phyloP scores from a whole-genome alignment of 2,797 vertebrate genomes.

The Nannoperca obscura region DNA sequence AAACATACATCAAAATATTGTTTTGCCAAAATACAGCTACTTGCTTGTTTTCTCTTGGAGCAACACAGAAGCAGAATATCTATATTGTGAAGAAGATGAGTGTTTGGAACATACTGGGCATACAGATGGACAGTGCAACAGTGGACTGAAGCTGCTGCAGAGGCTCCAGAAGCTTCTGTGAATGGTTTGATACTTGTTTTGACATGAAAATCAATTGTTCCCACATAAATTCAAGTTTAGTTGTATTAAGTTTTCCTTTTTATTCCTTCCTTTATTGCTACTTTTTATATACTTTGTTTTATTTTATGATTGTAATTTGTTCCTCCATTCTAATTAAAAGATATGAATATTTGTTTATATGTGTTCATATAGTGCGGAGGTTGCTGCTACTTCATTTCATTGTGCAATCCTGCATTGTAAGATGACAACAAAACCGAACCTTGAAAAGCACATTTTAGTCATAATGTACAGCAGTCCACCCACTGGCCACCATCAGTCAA shows the following conservation, averaged over 20 bases:
- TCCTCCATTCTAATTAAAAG: too few relatives aligned
- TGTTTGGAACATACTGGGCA: neutral
- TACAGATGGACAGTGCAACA: neutral
- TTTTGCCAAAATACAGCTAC: neutral
- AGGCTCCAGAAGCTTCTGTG: neutral
- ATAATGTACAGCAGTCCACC: constrained; percentile 11
- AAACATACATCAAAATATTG: neutral
- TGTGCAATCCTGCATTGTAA: too few relatives aligned
- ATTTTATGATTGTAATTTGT: too few relatives aligned
- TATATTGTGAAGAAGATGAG: neutral
- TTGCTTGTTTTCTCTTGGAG: neutral
- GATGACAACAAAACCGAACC: too few relatives aligned
- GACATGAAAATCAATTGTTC: constrained; percentile 3
- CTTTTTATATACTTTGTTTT: too few relatives aligned
- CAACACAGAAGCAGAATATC: neutral
- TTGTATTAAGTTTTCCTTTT: too few relatives aligned
- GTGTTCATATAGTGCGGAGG: too few relatives aligned
- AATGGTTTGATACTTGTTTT: neutral
- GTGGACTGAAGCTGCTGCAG: neutral
- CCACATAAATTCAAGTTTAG: neutral
- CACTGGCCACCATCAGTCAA: constrained; percentile 27
- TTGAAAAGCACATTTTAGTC: neutral
- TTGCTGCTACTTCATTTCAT: too few relatives aligned
- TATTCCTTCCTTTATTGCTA: too few relatives aligned
- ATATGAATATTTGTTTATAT: too few relatives aligned